Percentiles rank a stretch among this genome's conserved stretches.
phyloP scores from a whole-genome alignment of 2,888 invertebrate genomes.

The Orthosia cruda region DNA sequence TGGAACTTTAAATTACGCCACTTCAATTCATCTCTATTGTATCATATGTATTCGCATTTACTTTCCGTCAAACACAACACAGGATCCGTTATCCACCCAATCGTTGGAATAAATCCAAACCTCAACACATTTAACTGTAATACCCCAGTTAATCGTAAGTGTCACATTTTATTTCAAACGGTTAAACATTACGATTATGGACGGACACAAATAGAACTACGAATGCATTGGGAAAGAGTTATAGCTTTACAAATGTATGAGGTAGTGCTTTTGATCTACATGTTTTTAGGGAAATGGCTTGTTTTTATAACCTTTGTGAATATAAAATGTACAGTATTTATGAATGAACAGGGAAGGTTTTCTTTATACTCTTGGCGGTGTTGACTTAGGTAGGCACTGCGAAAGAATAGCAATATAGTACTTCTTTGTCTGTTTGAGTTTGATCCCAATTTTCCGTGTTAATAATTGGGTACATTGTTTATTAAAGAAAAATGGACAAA shows the following conservation, averaged over 20 bases:
- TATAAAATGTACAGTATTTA: not conserved
- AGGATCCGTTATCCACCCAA: not conserved
- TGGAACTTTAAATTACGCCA: not conserved
- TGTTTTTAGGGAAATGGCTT: slow-evolving; percentile 20
- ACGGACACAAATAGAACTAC: slow-evolving; percentile 38
- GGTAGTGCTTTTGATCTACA: slow-evolving; percentile 20
- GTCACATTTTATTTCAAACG: slow-evolving; percentile 48
- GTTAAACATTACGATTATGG: slow-evolving; percentile 49
- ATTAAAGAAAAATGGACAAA: not conserved
- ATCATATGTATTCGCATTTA: not conserved
- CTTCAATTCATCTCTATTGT: too few relatives aligned
- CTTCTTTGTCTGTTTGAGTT: not conserved
- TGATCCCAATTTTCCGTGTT: not conserved
- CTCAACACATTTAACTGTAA: slow-evolving; percentile 37
- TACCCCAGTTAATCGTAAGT: slow-evolving; percentile 41
- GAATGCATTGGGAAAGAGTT: slow-evolving; percentile 34
- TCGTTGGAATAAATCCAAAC: slow-evolving; percentile 29
- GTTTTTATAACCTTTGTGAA: slow-evolving; percentile 30
- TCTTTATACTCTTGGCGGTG: not conserved
- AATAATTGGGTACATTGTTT: not conserved
- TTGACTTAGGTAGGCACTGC: not conserved
- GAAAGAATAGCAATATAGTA: not conserved
- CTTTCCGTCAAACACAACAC: slow-evolving; percentile 6
- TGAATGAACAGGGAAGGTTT: not conserved
- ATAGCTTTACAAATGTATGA: slow-evolving; percentile 44